These are phyloP conservation scores for Pogona vitticeps DNA, from an alignment of 2,113 vertebrate species.

Conservation along the genomic window DNA sequence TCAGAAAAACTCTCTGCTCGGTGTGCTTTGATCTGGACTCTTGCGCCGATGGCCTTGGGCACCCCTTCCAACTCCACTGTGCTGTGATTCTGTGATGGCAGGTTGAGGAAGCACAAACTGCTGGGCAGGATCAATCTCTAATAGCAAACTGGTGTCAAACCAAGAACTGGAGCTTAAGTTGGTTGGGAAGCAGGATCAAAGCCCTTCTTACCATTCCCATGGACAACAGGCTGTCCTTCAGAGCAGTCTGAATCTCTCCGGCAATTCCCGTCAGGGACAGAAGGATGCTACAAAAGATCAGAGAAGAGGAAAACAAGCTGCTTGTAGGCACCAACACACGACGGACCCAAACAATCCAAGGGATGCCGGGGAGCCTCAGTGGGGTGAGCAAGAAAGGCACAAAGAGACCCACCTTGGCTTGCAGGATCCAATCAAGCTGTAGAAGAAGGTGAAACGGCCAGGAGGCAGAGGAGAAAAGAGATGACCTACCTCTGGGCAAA, in stretches of 20 bases:
- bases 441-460: background rate
- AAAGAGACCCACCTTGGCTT: too few relatives aligned
- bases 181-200: too few relatives aligned
- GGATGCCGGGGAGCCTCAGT: too few relatives aligned
- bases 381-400: too few relatives aligned
- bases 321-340: too few relatives aligned
- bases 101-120: background rate
- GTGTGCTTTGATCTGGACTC: background rate
- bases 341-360: too few relatives aligned
- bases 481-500: constrained; percentile 74
- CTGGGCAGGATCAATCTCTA: background rate
- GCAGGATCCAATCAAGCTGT: too few relatives aligned
- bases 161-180: background rate
- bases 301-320: background rate
- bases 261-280: constrained; percentile 66
- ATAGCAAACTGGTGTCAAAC: background rate
- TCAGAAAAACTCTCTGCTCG: background rate
- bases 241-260: constrained; percentile 69
- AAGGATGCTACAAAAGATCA: constrained; percentile 66
- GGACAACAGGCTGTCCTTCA: constrained; percentile 61
- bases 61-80: background rate
- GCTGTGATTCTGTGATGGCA: background rate
- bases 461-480: background rate
- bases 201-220: constrained; percentile 74
- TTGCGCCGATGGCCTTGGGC: background rate